Evolutionary conservation across 1,140 invertebrate species (phyloP), one percentile per base, ranked within the genome.

Genomic region (Drosophila novamexicana): DNA sequence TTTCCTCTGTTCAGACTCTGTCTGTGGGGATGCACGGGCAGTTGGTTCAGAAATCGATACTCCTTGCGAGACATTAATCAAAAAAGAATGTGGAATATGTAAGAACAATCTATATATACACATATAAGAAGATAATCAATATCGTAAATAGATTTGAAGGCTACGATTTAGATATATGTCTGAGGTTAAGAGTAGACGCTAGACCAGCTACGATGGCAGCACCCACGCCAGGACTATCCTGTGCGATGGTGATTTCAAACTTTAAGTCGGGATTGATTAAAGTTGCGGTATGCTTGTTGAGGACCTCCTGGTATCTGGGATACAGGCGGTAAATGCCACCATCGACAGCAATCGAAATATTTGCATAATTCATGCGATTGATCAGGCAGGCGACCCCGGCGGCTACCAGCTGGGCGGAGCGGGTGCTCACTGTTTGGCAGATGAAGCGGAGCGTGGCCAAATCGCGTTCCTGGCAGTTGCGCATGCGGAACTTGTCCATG

Each of bases 321-420:
- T 99, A 98, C 93, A 97, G 99, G 80, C 98, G 95, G 93, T 99
- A 99, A 0, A 99, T 96, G 32, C 98, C 99, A n/a, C 99, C 99
- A 93, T 99, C 99, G 63, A 99, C 97, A 52, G 97, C 98, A 12
- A 99, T 96, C 0, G 98, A 98, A 7, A 98, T 96, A 59, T 95
- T 95, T 1, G 96, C 94, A 79, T 97, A 95, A 34, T 95, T 94
- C 95, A 99, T 99, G 93, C 97, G 97, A 91, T 97, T 96, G 44
- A 97, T 94, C 9, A 98, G 93, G 5, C 95, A 94, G 1, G 96
- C 95, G 34, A 96, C 95, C 68, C 97, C 98, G 47, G 97, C 97
- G 8, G 97, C 97, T 9, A 97, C 96, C 9, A 99, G 92, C 93
- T 97, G 96, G 6, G 98, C 98, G 0, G 99, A 98, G 71, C 99